These are phyloP conservation scores for Prosopocoilus inquinatus DNA, from an alignment of 2,888 invertebrate genomes.

Conservation along the genomic window DNA sequence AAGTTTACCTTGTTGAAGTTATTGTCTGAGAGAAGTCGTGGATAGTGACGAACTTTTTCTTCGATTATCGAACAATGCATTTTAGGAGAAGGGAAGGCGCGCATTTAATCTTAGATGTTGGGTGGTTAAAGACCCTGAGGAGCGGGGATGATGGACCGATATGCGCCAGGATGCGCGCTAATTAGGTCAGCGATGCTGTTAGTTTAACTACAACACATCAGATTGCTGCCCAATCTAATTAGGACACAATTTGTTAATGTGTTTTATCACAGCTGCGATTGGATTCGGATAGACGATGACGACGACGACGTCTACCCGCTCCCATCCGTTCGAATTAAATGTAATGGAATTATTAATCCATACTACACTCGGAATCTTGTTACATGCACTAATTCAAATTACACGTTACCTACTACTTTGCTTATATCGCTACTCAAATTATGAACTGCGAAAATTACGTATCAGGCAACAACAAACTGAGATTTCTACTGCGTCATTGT, in stretches of 20 bases:
- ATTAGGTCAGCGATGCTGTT: slow-evolving; percentile 45
- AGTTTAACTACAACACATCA: slow-evolving; percentile 48
- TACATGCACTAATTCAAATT: slow-evolving; percentile 4
- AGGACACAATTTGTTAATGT: slow-evolving; percentile 54
- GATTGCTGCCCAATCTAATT: slow-evolving; percentile 53
- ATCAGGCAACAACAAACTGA: too few species aligned
- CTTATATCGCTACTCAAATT: too few species aligned
- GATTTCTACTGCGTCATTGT: too few species aligned
- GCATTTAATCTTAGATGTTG: too few species aligned
- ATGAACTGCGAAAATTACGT: too few species aligned
- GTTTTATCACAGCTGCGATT: slow-evolving; percentile 51
- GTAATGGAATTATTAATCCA: slow-evolving; percentile 44
- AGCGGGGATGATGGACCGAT: slow-evolving; percentile 1
- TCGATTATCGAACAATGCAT: too few species aligned
- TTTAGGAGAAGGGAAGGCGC: too few species aligned
- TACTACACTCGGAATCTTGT: slow-evolving; percentile 29
- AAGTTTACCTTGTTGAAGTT: too few species aligned
- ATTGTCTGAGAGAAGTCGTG: too few species aligned
- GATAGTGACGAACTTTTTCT: too few species aligned
- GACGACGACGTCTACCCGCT: slow-evolving; percentile 25
- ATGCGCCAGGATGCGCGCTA: slow-evolving; percentile 27
- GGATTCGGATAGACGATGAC: slow-evolving; percentile 41
- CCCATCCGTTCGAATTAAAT: slow-evolving; percentile 41
- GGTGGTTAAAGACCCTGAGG: not conserved
- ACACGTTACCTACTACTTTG: slow-evolving; percentile 4